Conservation (phyloP, 2,888 invertebrate genomes). For the Antheraea assamensis region DNA sequence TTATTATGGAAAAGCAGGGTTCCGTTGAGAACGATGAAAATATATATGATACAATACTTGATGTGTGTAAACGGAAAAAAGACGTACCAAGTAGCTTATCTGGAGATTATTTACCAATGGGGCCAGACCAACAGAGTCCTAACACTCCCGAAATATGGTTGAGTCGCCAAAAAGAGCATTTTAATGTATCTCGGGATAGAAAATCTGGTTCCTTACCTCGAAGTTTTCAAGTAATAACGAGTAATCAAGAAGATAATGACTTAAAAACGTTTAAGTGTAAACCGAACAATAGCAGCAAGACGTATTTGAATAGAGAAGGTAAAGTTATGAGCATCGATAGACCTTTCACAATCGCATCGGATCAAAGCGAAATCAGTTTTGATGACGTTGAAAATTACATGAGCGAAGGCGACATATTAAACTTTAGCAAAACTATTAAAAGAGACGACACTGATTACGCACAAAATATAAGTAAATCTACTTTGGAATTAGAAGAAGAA, state of each 20-base stretch:
- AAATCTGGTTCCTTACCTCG: conserved; percentile 91
- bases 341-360: conserved; percentile 87
- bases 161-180: conserved; percentile 86
- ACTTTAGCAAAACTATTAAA: conserved; percentile 67
- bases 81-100: conserved; percentile 53
- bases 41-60: conserved; percentile 68
- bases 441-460: conserved; percentile 57
- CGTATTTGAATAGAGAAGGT: conserved; percentile 82
- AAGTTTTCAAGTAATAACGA: conserved; percentile 87
- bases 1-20: conserved; percentile 61
- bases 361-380: conserved; percentile 85
- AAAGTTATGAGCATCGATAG: conserved; percentile 84
- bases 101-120: conserved; percentile 72
- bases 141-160: conserved; percentile 87
- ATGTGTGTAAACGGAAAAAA: conserved; percentile 68
- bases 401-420: conserved; percentile 70
- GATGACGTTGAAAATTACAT: conserved; percentile 85
- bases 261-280: conserved; percentile 70
- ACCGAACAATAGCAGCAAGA: conserved; percentile 71
- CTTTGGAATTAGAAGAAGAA: conserved; percentile 76
- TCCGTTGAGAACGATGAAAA: conserved; percentile 52
- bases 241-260: conserved; percentile 74
- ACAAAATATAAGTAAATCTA: conserved; percentile 75
- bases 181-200: conserved; percentile 84
- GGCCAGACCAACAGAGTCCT: conserved; percentile 76